Conservation (phyloP, 1,140 invertebrate genomes). For the Acromyrmex heyeri region DNA sequence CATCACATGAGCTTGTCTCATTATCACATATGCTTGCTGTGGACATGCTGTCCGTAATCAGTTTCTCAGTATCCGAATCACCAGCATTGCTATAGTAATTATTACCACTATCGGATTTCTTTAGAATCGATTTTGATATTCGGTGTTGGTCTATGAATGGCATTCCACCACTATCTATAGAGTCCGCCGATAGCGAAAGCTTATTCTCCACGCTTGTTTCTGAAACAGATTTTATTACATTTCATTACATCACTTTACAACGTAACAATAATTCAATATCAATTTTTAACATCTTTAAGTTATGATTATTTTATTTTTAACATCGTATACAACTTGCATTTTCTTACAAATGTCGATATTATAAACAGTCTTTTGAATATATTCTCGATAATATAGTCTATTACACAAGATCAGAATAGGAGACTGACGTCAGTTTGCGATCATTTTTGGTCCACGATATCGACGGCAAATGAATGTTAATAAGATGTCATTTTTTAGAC, state of each 20-base stretch:
- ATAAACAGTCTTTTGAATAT: too few species aligned
- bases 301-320: not conserved
- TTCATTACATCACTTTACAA: constrained; percentile 5
- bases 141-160: constrained; percentile 89
- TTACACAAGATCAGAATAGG: not conserved
- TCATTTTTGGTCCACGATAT: too few species aligned
- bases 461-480: too few species aligned
- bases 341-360: too few species aligned
- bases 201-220: constrained; percentile 88
- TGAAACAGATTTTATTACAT: constrained; percentile 81
- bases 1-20: constrained; percentile 81
- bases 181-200: constrained; percentile 91
- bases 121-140: constrained; percentile 92
- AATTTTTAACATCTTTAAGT: not conserved
- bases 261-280: not conserved
- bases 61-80: constrained; percentile 92
- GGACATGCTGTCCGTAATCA: constrained; percentile 90
- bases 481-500: too few species aligned
- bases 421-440: not conserved
- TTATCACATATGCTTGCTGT: constrained; percentile 86
- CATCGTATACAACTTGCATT: not conserved
- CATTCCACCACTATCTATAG: constrained; percentile 89
- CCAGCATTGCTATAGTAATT: constrained; percentile 84
- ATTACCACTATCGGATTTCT: constrained; percentile 90
- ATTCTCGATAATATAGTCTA: too few species aligned